Evolutionary conservation across 2,888 invertebrate species (phyloP).

Genomic region (Epirrhoe alternata): DNA sequence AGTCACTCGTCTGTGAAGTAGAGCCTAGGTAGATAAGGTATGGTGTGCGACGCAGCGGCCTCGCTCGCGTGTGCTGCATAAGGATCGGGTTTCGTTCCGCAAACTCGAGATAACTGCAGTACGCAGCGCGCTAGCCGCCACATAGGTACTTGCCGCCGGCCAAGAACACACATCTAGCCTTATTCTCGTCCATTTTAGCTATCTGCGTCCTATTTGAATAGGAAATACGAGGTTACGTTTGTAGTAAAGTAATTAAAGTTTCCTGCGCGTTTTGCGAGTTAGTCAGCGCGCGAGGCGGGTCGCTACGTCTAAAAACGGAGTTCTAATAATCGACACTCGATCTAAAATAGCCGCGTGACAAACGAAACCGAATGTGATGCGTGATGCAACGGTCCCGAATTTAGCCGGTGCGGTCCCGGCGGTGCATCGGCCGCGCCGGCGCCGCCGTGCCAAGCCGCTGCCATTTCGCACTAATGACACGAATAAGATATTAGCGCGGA

Average conservation of each 20-base stretch:
- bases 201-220: slow-evolving; percentile 68
- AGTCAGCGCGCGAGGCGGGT: slow-evolving; percentile 65
- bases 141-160: slow-evolving; percentile 65
- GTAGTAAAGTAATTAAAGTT: slow-evolving; percentile 66
- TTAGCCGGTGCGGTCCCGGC: slow-evolving; percentile 74
- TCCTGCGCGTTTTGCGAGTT: slow-evolving; percentile 63
- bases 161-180: slow-evolving; percentile 70
- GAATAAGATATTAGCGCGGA: slow-evolving; percentile 83
- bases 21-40: slow-evolving; percentile 39
- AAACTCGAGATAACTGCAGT: slow-evolving; percentile 78
- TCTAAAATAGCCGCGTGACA: slow-evolving; percentile 83
- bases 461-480: slow-evolving; percentile 85
- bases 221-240: slow-evolving; percentile 69
- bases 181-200: slow-evolving; percentile 70
- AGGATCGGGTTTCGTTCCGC: slow-evolving; percentile 82
- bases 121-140: slow-evolving; percentile 56
- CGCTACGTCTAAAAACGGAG: slow-evolving; percentile 73
- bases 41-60: slow-evolving; percentile 60
- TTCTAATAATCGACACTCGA: slow-evolving; percentile 83
- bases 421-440: slow-evolving; percentile 77
- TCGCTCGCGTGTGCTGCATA: slow-evolving; percentile 73
- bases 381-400: slow-evolving; percentile 83
- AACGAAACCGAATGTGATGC: slow-evolving; percentile 83
- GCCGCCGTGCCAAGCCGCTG: slow-evolving; percentile 78
- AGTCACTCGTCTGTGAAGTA: slow-evolving; percentile 36